These are phyloP conservation scores for Hippocampus mohnikei DNA, from an alignment of 2,113 vertebrate species.

Conservation along the genomic window DNA sequence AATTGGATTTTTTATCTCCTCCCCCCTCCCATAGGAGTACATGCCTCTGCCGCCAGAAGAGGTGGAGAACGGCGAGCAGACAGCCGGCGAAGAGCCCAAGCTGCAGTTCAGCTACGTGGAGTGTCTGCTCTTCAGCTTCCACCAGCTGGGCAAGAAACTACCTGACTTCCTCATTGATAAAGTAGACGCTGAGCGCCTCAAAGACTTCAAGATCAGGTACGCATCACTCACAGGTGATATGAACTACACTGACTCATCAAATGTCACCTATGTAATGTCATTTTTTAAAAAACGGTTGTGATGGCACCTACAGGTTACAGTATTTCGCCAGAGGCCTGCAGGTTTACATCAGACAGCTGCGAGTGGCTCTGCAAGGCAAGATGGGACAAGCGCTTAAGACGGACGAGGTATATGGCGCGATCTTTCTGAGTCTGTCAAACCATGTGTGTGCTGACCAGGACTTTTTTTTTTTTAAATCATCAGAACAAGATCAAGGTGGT, in stretches of 20 bases:
- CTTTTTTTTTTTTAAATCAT: conserved; percentile 32
- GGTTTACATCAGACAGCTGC: conserved; percentile 94
- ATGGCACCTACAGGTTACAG: conserved; percentile 78
- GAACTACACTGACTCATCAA: neutral
- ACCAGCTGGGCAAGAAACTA: conserved; percentile 93
- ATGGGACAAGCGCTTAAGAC: conserved; percentile 96
- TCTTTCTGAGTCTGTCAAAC: neutral
- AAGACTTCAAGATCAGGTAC: conserved; percentile 98
- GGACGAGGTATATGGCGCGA: conserved; percentile 80
- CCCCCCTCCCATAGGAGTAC: conserved; percentile 76
- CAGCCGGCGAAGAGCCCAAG: conserved; percentile 88
- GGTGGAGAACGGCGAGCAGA: conserved; percentile 91
- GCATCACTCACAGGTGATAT: neutral
- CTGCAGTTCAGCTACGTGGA: conserved; percentile 97
- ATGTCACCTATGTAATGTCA: neutral
- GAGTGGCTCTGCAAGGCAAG: conserved; percentile 94
- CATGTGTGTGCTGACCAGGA: neutral
- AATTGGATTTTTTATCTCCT: neutral
- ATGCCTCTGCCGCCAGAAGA: conserved; percentile 97
- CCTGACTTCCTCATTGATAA: conserved; percentile 95
- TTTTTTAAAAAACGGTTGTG: neutral
- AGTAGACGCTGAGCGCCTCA: conserved; percentile 89
- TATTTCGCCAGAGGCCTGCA: conserved; percentile 96
- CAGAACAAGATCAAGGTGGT: conserved; percentile 99
- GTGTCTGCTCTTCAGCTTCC: conserved; percentile 92